Evolutionary conservation across 2,113 vertebrate genomes (phyloP), one percentile per base, ranked within the genome.

Genomic region (Proteles cristata): DNA sequence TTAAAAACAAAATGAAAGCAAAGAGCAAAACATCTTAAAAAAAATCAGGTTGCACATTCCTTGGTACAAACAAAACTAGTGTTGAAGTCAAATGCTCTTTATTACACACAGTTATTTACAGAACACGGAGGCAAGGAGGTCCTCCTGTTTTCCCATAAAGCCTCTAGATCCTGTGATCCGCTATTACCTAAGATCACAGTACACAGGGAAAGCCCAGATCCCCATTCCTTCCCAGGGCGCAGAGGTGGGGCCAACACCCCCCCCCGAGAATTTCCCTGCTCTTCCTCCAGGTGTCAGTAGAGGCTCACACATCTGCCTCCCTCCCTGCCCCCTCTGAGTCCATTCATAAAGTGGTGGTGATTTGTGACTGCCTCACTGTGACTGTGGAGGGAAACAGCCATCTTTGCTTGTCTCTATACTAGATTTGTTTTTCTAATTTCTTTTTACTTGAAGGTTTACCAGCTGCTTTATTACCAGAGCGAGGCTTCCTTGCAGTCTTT

Each of bases 381-480:
- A 94, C 97, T 50, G 82, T 4, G 35, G 55, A 50, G 96, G 96
- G 97, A 96, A 97, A 96, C 93, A 90, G 98, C 96, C 94, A 79
- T 66, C 97, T 98, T 98, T 97, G 96, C 98, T 98, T 98, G 98
- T 98, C 98, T 98, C 97, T 66, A 95, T 88, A 48, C 97, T 98
- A 98, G 98, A 99, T 99, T 99, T 99, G 99, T 98, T 99, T 99
- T 99, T 98, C 98, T 99, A 99, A 99, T 99, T 99, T 99, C 98
- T 98, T 99, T 98, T 98, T 98, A 98, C 98, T 99, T 98, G 98
- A 98, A 99, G 98, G 98, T 99, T 99, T 99, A 99, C 98, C 99
- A 99, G 98, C 98, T 99, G 98, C 98, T 99, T 99, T 99, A 99
- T 99, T 99, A 97, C 98, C 98, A 98, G 97, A 94, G 98, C 92